Percentiles rank a stretch among this genome's conserved stretches.
Evolutionary conservation across 37 sponge, comb jelly and placozoan genomes (phyloP).

Genomic region (Axinella damicornis): DNA sequence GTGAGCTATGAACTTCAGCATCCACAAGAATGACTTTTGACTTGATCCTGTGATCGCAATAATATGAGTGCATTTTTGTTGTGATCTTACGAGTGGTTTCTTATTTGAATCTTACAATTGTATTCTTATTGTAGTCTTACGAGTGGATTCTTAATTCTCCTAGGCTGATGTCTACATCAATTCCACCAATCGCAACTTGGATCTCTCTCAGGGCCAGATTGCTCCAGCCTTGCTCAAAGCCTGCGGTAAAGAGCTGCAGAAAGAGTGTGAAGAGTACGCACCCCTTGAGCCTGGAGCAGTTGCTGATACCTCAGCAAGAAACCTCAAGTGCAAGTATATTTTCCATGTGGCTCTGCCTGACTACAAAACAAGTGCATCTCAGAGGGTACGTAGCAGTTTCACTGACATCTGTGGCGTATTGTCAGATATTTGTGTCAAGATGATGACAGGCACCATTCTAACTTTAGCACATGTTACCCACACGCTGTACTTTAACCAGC

Average conservation of each 20-base stretch:
- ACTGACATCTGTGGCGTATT: too few relatives aligned
- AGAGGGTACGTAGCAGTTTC: slow-evolving; percentile 26
- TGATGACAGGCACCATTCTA: too few relatives aligned
- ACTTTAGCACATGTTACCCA: too few relatives aligned
- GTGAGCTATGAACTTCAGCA: too few relatives aligned
- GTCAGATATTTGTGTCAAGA: too few relatives aligned
- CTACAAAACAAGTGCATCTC: not conserved
- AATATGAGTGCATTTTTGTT: not conserved
- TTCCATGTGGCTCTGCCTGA: slow-evolving; percentile 30
- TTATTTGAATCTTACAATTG: too few relatives aligned
- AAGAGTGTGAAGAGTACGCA: slow-evolving; percentile 28
- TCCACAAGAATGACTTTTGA: too few relatives aligned
- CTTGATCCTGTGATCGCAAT: not conserved
- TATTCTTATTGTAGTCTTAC: too few relatives aligned
- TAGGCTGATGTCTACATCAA: slow-evolving; percentile 57
- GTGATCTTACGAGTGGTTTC: not conserved
- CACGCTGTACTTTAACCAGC: too few relatives aligned
- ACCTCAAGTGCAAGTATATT: slow-evolving; percentile 24
- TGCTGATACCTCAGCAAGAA: slow-evolving; percentile 36
- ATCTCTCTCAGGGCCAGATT: slow-evolving; percentile 21
- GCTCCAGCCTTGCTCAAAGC: slow-evolving; percentile 13
- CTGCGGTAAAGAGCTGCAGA: slow-evolving; percentile 40
- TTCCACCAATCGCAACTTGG: slow-evolving; percentile 36
- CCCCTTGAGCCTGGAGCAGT: slow-evolving; percentile 28
- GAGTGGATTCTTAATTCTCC: not conserved